Evolutionary conservation across 2,113 vertebrate genomes (phyloP).

Genomic region (Xerus inauris): DNA sequence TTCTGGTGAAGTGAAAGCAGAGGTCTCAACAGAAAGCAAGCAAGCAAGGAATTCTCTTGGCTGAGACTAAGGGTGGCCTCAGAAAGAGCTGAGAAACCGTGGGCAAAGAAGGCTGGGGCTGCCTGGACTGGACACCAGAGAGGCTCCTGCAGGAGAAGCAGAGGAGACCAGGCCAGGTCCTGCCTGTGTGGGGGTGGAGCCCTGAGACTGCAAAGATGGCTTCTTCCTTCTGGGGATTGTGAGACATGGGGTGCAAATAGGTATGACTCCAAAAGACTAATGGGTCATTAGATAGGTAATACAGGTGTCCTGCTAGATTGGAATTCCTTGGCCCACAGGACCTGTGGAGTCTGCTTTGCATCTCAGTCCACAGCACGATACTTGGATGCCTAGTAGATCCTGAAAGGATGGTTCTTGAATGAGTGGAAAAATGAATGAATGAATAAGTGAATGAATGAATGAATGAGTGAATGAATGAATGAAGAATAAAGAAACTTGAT

Average conservation of each 20-base stretch:
- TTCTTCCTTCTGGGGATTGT: background rate
- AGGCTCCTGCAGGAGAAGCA: background rate
- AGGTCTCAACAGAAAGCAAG: background rate
- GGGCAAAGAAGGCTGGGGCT: background rate
- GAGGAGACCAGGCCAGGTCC: background rate
- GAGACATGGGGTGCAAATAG: background rate
- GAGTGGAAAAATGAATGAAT: background rate
- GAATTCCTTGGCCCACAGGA: background rate
- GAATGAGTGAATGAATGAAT: background rate
- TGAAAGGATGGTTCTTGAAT: background rate
- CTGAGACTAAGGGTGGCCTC: background rate
- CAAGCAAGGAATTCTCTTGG: background rate
- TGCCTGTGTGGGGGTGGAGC: background rate
- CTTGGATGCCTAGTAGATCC: background rate
- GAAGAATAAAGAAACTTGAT: background rate
- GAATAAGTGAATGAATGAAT: background rate
- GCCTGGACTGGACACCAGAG: background rate
- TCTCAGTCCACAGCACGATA: background rate
- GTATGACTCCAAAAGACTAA: background rate
- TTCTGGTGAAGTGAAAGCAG: background rate
- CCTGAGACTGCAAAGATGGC: background rate
- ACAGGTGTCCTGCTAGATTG: background rate
- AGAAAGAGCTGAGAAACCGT: background rate
- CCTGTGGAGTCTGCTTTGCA: background rate
- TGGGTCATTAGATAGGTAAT: background rate